Conservation (phyloP, 1,140 invertebrate species). For the Aradophagus sp. region DNA sequence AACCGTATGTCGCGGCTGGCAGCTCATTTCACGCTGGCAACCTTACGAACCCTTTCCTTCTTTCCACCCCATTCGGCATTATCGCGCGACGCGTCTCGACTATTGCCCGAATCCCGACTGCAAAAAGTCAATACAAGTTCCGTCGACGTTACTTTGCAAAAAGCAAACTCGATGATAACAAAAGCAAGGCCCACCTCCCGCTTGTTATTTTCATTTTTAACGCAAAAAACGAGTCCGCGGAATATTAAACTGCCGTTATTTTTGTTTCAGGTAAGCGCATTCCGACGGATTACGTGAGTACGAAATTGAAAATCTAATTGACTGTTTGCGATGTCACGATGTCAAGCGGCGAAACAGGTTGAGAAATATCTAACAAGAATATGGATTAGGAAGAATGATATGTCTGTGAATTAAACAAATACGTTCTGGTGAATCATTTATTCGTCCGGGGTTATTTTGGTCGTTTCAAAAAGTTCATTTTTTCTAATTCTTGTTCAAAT, state of each 20-base stretch:
- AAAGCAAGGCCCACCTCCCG: too few species aligned
- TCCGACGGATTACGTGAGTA: slow-evolving; percentile 28
- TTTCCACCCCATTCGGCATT: slow-evolving; percentile 35
- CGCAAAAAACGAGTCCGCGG: background rate
- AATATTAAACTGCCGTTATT: slow-evolving; percentile 20
- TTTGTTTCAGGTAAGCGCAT: slow-evolving; percentile 39
- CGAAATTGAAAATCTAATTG: slow-evolving; percentile 36
- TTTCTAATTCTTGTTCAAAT: too few species aligned
- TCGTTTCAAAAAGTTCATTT: too few species aligned
- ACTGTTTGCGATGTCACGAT: slow-evolving; percentile 29
- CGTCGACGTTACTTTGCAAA: background rate
- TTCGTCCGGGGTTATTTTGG: too few species aligned
- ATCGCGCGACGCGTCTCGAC: slow-evolving; percentile 38
- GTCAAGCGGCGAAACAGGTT: slow-evolving; percentile 20
- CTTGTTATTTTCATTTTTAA: slow-evolving; percentile 13
- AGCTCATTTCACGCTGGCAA: slow-evolving; percentile 66
- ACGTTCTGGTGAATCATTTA: too few species aligned
- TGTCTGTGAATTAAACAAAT: too few species aligned
- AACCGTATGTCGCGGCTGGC: slow-evolving; percentile 62
- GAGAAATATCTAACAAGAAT: slow-evolving; percentile 36
- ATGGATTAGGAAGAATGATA: slow-evolving; percentile 37
- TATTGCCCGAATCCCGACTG: slow-evolving; percentile 27
- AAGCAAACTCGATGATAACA: too few species aligned
- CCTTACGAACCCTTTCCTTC: slow-evolving; percentile 42
- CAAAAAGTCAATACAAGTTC: slow-evolving; percentile 46